Evolutionary conservation across 2,113 vertebrate species (phyloP), one percentile per base, ranked within the genome.

Genomic region (Engraulis encrasicolus): DNA sequence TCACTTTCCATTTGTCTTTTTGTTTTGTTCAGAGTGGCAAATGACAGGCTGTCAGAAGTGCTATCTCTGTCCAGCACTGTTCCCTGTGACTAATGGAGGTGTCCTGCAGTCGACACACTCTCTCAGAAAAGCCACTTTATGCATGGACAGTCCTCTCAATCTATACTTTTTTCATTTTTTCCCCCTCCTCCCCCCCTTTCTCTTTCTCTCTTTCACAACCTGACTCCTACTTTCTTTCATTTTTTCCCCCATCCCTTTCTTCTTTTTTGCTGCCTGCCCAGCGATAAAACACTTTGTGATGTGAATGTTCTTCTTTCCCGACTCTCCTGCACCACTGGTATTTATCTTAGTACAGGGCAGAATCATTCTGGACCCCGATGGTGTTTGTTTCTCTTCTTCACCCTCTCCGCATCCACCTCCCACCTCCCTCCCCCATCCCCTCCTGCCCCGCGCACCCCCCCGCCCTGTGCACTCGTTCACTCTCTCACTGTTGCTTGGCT

Each of bases 61-160:
- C 66, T 74, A 74, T 74, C 66, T 74, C 66, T 34, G 27, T 74
- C 66, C 23, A 4, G 66, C 66, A 74, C 14, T 74, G 31, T 15
- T 74, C 66, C 66, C 66, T 31, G 6, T 74, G 66, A 74, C 66
- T 74, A 74, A 74, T 74, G 66, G 66, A 11, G 31, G 66, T 74
- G 66, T 74, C 66, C 27, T 74, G 66, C 66, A 34, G 66, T 15
- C 66, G 17, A 23, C 12, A 31, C 66, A 15, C 31, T 3, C 1
- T 74, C 66, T 74, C 12, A 31, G 66, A 34, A 14, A 36, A 74
- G 27, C 11, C 66, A 74, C 27, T 15, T 74, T 34, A 31, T 34
- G 66, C 31, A 27, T 74, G 66, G 66, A 74, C 66, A 74, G 27
- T 17, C 9, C 61, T 18, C 66, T 74, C 31, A 45, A 45, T 74